Evolutionary conservation across 2,113 vertebrate genomes (phyloP).

Genomic region (Castor canadensis): DNA sequence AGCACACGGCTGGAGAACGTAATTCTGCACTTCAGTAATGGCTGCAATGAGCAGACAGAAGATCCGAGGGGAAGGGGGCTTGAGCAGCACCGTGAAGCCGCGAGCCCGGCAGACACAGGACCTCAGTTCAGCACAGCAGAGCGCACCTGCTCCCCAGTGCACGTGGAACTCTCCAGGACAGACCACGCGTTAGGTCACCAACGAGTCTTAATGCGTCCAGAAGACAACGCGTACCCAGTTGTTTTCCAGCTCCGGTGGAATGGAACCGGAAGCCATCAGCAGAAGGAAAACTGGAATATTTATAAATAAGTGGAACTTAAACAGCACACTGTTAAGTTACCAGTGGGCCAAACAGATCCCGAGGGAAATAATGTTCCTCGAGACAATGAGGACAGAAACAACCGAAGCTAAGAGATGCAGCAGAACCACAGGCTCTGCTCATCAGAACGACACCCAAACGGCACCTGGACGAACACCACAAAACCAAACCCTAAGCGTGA

Average conservation of each 20-base stretch:
- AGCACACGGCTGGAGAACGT: neutral
- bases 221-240: too few species aligned
- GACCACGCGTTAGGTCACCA: too few species aligned
- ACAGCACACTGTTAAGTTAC: too few species aligned
- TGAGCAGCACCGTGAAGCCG: too few species aligned
- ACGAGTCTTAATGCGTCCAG: neutral
- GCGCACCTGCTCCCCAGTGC: too few species aligned
- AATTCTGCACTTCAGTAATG: neutral
- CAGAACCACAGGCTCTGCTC: neutral
- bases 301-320: neutral
- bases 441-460: too few species aligned
- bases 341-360: neutral
- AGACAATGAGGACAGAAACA: neutral
- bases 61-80: neutral
- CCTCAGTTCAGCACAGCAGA: too few species aligned
- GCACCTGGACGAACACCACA: too few species aligned
- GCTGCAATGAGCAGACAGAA: neutral
- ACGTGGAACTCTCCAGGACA: too few species aligned
- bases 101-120: neutral
- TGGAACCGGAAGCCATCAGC: neutral
- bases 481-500: too few species aligned
- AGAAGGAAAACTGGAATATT: neutral
- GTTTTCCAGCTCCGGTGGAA: neutral
- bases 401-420: fast-evolving
- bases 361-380: neutral